Conservation (phyloP, 2,888 invertebrate genomes). For the Drosophila formosana region DNA sequence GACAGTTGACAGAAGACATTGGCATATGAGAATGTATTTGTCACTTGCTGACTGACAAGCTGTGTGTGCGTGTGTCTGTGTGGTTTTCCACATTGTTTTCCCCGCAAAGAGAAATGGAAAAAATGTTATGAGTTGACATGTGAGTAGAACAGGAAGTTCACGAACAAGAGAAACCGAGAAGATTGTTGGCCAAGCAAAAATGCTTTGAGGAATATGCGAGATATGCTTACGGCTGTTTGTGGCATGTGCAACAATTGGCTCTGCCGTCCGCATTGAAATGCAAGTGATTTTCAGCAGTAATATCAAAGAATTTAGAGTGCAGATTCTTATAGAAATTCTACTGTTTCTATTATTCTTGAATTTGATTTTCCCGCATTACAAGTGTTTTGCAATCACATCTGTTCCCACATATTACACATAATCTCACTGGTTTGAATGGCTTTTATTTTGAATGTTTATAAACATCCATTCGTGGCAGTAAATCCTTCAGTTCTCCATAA, state of each 20-base stretch:
- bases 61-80: neutral
- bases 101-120: conserved; percentile 18
- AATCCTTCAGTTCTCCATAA: conserved; percentile 51
- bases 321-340: neutral
- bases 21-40: conserved; percentile 21
- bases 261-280: neutral
- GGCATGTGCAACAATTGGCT: conserved; percentile 9
- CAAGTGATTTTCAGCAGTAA: neutral
- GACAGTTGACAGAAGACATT: conserved; percentile 29
- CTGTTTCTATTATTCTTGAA: no score
- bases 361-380: neutral
- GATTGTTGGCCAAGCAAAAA: conserved; percentile 1
- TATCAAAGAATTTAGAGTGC: neutral
- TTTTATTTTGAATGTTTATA: neutral
- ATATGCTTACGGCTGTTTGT: conserved; percentile 11
- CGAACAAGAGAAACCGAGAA: neutral
- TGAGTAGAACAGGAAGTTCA: conserved; percentile 15
- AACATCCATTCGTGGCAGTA: conserved; percentile 30
- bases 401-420: conserved; percentile 3
- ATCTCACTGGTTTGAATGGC: neutral
- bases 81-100: conserved; percentile 15
- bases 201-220: conserved; percentile 5
- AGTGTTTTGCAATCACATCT: neutral
- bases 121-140: conserved; percentile 6
- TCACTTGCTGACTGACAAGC: neutral